Percentiles rank a stretch among this genome's conserved stretches.
Evolutionary conservation across 1,140 invertebrate species (phyloP).

Genomic region (Zaprionus kolodkinae): DNA sequence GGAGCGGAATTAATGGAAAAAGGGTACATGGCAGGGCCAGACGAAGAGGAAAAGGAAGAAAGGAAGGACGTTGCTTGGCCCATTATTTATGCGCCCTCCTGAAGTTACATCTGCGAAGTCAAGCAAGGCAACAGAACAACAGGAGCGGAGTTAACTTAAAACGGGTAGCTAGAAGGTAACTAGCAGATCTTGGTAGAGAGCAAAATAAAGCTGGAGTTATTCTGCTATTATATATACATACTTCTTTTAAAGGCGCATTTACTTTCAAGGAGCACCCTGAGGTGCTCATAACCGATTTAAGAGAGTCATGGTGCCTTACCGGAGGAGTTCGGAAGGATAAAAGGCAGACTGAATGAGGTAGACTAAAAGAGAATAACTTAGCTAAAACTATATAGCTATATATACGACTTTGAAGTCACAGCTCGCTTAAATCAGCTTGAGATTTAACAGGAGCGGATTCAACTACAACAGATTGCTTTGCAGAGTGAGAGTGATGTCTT

Average conservation of each 20-base stretch:
- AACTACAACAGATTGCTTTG: not conserved
- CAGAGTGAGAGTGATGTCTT: not conserved
- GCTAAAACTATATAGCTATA: too few species aligned
- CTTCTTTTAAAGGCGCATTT: not conserved
- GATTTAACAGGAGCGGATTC: not conserved
- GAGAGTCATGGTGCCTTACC: too few species aligned
- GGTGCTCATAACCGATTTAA: too few species aligned
- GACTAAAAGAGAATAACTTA: not conserved
- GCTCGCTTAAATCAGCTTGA: not conserved
- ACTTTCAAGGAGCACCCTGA: too few species aligned
- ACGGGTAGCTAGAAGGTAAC: not conserved
- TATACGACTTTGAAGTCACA: not conserved
- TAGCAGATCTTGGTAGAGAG: not conserved
- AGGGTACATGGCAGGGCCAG: not conserved
- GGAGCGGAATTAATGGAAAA: slow-evolving; percentile 8
- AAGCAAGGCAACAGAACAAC: not conserved
- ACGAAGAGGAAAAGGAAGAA: not conserved
- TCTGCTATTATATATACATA: not conserved
- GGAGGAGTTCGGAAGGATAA: too few species aligned
- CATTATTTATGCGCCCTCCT: not conserved
- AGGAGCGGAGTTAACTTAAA: not conserved
- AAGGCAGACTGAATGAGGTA: not conserved
- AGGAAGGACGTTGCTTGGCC: not conserved
- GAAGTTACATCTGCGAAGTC: not conserved
- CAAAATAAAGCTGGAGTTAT: not conserved